Evolutionary conservation across 35 echinoderm and acorn worm genomes (phyloP).

Genomic region (Chiridota heheva): DNA sequence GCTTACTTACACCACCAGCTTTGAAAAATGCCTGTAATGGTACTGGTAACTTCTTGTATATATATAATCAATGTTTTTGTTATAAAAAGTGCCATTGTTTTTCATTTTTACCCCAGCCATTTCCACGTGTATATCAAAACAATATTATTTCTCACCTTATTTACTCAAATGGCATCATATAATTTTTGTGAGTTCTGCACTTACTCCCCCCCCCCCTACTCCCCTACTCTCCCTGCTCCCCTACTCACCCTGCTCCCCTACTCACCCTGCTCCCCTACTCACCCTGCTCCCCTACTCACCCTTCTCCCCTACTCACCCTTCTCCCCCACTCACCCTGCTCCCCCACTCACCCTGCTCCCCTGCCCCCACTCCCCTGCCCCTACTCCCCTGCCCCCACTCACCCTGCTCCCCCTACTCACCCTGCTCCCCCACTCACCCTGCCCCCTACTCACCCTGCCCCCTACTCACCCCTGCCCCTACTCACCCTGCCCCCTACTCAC

Average conservation of each 20-base stretch:
- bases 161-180: too few species aligned
- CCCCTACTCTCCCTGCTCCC: not conserved
- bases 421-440: not conserved
- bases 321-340: not conserved
- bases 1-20: too few species aligned
- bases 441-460: not conserved
- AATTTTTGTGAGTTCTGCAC: not conserved
- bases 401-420: not conserved
- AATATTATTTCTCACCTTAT: too few species aligned
- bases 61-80: too few species aligned
- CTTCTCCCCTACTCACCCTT: not conserved
- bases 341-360: not conserved
- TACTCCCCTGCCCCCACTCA: not conserved
- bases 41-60: too few species aligned
- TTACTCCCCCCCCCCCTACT: not conserved
- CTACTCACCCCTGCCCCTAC: not conserved
- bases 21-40: too few species aligned
- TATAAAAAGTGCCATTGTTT: too few species aligned
- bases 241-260: not conserved
- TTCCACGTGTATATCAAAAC: too few species aligned
- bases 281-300: not conserved
- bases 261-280: not conserved
- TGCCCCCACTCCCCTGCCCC: not conserved
- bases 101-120: too few species aligned
- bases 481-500: not conserved